Conservation (phyloP, 2,797 vertebrate genomes). For the Psittacula echo region DNA sequence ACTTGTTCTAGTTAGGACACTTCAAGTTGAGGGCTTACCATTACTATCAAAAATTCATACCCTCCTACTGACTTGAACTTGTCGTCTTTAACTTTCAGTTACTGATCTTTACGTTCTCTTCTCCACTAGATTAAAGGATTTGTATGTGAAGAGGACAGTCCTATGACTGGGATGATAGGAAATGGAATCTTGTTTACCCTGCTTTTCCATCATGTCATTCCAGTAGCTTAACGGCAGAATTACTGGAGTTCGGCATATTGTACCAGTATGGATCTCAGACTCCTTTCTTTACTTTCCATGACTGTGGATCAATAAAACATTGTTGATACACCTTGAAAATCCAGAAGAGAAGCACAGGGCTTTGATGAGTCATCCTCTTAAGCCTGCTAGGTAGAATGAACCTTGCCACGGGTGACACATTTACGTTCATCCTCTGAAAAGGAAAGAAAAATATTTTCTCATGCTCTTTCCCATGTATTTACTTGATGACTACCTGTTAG, state of each 20-base stretch:
- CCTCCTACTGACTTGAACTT: neutral
- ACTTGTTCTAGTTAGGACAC: neutral
- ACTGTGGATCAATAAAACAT: slow-evolving; percentile 46
- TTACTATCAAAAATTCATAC: neutral
- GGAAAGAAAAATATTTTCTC: slow-evolving; percentile 44
- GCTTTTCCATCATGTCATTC: neutral
- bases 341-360: slow-evolving; percentile 27
- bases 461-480: slow-evolving; percentile 12
- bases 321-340: slow-evolving; percentile 60
- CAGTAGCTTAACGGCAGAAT: slow-evolving; percentile 5
- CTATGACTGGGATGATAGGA: neutral
- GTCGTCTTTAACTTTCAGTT: neutral
- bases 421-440: slow-evolving; percentile 26
- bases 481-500: slow-evolving; percentile 13
- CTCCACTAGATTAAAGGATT: neutral
- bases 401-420: slow-evolving; percentile 28
- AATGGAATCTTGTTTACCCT: neutral
- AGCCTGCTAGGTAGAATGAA: slow-evolving; percentile 46
- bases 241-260: neutral
- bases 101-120: neutral
- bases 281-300: slow-evolving; percentile 51
- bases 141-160: neutral
- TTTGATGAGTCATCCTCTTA: slow-evolving; percentile 66
- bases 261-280: neutral
- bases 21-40: neutral